Conservation (phyloP, 2,113 vertebrate genomes). For the Nibea albiflora region DNA sequence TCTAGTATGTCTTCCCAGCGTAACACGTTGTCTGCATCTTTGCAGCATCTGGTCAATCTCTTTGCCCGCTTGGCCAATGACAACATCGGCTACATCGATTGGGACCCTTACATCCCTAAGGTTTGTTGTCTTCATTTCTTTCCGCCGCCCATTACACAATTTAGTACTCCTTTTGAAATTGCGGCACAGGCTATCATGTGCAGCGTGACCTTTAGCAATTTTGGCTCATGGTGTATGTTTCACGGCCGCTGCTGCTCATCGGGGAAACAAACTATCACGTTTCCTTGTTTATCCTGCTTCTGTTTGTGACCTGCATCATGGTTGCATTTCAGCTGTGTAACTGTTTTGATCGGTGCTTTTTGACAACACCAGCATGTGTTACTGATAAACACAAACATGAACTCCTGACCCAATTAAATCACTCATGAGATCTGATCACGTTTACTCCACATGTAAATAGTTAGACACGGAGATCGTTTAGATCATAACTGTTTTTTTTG, state of each 20-base stretch:
- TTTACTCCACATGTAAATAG: too few species aligned
- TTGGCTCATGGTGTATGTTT: slow-evolving; percentile 44
- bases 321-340: slow-evolving; percentile 8
- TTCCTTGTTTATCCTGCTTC: slow-evolving; percentile 53
- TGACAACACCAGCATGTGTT: slow-evolving; percentile 5
- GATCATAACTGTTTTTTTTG: neutral
- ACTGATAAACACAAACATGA: slow-evolving; percentile 13
- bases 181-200: slow-evolving; percentile 17
- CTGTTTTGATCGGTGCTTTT: slow-evolving; percentile 24
- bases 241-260: slow-evolving; percentile 32
- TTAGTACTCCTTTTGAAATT: slow-evolving; percentile 30
- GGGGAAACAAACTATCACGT: slow-evolving; percentile 69
- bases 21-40: slow-evolving; percentile 49
- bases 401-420: neutral
- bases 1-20: neutral
- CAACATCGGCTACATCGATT: slow-evolving; percentile 98
- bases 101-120: slow-evolving; percentile 98
- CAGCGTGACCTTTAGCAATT: slow-evolving; percentile 9
- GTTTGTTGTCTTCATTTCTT: slow-evolving; percentile 76
- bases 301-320: slow-evolving; percentile 43
- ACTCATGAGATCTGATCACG: neutral
- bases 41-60: slow-evolving; percentile 94
- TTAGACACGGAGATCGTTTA: neutral
- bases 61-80: slow-evolving; percentile 97
- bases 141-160: neutral